Base-by-base conservation (phyloP, 2,113 vertebrate genomes). In the Octodon degus region DNA sequence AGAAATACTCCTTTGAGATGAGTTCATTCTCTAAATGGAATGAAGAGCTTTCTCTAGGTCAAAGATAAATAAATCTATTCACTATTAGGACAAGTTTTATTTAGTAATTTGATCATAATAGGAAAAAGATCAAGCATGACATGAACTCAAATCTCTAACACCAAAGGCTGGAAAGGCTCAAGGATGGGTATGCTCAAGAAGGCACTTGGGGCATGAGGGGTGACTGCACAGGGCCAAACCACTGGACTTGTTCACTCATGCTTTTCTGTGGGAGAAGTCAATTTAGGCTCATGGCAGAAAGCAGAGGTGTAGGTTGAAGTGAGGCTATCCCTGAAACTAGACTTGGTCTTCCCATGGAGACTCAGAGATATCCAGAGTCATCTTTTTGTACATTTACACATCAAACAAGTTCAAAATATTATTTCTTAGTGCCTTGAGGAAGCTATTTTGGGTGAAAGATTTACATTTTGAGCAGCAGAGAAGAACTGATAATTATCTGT, bases 161-260 rank as follows among this genome's bases (percentile, higher is more conserved):
- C 13, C 0, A n/a, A 76, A 22, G 11, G 5, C 63, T 72, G 80
- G 72, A 43, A 43, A 14, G 1, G 16, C 9, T 34, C 14, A 25
- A 79, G 83, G 27, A 27, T 4, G 2, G 34, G 9, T 14, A 14
- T n/a, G 24, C 20, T 34, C 63, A 72, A 34, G 34, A 62, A 50
- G 27, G 68, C 47, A 0, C 12, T 1, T 0, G 1, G 5, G 34
- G 0, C 32, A 27, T 37, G 25, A n/a, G 24, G 20, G 13, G 4
- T 10, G 0, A 43, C 17, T 37, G 30, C 30, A 0, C 1, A 20
- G 24, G 0, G 43, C 5, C 7, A 11, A 43, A 2, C 25, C 2
- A 1, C 55, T 74, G 65, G 20, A 4, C 19, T 43, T 43, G 16
- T 7, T 19, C 11, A 34, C 4, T 37, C 81, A 9, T 3, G 2